Percentiles rank a stretch among this genome's conserved stretches.
phyloP scores from a whole-genome alignment of 2,888 invertebrate genomes.

The Labia minor region DNA sequence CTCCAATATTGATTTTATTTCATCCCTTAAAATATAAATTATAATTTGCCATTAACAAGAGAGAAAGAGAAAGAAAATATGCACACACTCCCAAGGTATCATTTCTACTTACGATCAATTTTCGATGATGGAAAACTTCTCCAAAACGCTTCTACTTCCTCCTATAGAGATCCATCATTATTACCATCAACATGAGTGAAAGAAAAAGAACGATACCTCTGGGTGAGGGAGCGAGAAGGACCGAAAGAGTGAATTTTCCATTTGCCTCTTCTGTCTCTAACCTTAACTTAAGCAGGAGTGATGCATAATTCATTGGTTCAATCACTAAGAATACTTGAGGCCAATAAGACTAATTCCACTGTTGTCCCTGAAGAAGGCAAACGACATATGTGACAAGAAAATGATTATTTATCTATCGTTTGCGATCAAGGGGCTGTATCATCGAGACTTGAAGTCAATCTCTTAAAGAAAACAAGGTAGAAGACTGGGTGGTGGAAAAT shows the following conservation, averaged over 20 bases:
- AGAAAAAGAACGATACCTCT: not conserved
- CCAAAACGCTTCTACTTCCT: not conserved
- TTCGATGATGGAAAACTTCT: slow-evolving; percentile 1
- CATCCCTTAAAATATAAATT: slow-evolving; percentile 5
- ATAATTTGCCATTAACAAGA: not conserved
- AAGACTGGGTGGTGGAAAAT: too few relatives aligned
- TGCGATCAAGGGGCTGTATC: too few relatives aligned
- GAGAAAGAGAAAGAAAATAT: not conserved
- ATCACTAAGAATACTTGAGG: not conserved
- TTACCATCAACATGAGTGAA: not conserved
- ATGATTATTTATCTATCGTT: too few relatives aligned
- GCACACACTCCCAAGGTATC: not conserved
- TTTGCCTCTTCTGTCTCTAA: not conserved
- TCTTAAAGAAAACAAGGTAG: too few relatives aligned
- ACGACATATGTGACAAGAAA: too few relatives aligned
- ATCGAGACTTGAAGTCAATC: too few relatives aligned
- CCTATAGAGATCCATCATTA: not conserved
- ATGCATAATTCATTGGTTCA: not conserved
- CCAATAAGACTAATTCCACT: not conserved
- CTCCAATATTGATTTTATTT: not conserved
- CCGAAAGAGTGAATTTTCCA: not conserved
- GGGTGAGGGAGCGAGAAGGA: not conserved
- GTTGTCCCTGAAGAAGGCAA: too few relatives aligned
- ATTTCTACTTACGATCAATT: not conserved
- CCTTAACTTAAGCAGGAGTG: not conserved